These are phyloP conservation scores for Emydura subglobosa DNA, from an alignment of 2,113 vertebrate species.

Conservation along the genomic window DNA sequence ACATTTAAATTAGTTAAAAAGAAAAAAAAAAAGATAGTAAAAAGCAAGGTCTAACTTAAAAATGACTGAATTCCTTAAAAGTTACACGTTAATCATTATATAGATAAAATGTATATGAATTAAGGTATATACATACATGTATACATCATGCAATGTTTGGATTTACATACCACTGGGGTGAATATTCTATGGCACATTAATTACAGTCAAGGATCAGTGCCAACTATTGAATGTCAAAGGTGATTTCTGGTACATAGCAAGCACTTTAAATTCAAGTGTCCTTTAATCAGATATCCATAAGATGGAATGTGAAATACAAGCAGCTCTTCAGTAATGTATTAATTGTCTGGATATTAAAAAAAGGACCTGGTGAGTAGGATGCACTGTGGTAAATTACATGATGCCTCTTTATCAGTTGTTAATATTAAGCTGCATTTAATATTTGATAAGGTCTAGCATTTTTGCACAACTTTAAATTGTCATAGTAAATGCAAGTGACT, in stretches of 20 bases:
- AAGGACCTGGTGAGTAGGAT: not conserved
- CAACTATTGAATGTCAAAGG: not conserved
- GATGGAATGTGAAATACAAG: not conserved
- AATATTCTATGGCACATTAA: not conserved
- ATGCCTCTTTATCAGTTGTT: not conserved
- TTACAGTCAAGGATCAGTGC: not conserved
- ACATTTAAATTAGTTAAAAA: not conserved
- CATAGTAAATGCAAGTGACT: not conserved
- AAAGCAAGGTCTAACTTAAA: not conserved
- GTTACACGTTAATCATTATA: not conserved
- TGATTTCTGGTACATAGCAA: rapidly evolving
- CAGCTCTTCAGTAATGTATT: not conserved
- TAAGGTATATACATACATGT: not conserved
- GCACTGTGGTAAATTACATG: not conserved
- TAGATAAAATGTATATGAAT: not conserved
- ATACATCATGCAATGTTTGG: not conserved
- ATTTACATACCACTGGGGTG: not conserved
- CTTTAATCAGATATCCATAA: not conserved
- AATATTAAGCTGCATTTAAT: not conserved
- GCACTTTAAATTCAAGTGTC: not conserved
- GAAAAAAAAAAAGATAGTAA: not conserved
- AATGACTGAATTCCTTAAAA: not conserved
- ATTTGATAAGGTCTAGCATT: not conserved
- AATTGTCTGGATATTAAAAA: not conserved
- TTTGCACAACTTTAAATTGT: not conserved